Evolutionary conservation across 2,888 invertebrate species (phyloP).

Genomic region (Chorisops tibialis): DNA sequence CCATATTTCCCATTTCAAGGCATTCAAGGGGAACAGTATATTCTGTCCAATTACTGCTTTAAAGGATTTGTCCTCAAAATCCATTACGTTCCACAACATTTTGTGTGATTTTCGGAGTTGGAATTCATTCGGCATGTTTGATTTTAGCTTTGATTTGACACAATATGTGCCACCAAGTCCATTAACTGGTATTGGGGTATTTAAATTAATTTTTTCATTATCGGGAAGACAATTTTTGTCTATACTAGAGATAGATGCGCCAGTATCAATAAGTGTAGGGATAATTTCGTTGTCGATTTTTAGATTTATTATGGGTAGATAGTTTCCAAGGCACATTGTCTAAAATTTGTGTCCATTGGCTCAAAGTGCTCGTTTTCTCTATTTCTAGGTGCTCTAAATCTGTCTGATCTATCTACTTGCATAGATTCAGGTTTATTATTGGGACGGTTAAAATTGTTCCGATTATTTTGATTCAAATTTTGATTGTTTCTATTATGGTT

Average conservation of each 20-base stretch:
- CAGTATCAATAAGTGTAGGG: too few relatives aligned
- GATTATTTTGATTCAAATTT: not conserved
- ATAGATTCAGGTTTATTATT: not conserved
- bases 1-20: constrained; percentile 1
- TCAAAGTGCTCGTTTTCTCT: not conserved
- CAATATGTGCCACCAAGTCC: too few relatives aligned
- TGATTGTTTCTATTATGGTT: not conserved
- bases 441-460: not conserved
- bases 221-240: too few relatives aligned
- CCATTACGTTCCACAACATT: too few relatives aligned
- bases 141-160: not conserved
- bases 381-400: too few relatives aligned
- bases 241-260: too few relatives aligned
- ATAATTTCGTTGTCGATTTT: too few relatives aligned
- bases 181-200: too few relatives aligned
- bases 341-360: constrained; percentile 8
- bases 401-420: not conserved
- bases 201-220: too few relatives aligned
- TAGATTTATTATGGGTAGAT: constrained; percentile 1
- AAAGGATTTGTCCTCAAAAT: not conserved
- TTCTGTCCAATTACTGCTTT: constrained; percentile 9
- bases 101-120: too few relatives aligned
- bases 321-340: not conserved
- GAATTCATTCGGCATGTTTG: not conserved
- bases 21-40: not conserved